Percentiles rank a stretch among this genome's conserved stretches.
Evolutionary conservation across 2,797 vertebrate genomes (phyloP).

Genomic region (Eulemur coronatus): DNA sequence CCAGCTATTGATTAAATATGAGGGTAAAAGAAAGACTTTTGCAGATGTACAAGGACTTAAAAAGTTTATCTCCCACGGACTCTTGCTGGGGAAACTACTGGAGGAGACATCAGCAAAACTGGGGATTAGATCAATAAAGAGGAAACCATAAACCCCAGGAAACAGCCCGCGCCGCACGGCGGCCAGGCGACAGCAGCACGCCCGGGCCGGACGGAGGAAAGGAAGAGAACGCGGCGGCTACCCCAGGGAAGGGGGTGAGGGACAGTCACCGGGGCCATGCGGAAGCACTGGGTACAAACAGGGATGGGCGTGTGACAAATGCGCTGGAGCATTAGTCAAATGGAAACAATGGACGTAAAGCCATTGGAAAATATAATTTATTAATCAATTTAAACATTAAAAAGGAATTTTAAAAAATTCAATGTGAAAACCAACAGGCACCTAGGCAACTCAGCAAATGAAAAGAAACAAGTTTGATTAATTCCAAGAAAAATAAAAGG

Average conservation of each 20-base stretch:
- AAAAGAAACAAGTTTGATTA: not conserved
- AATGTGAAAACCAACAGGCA: not conserved
- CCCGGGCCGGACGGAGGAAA: not conserved
- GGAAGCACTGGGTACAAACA: not conserved
- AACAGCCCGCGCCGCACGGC: not conserved
- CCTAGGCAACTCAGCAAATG: not conserved
- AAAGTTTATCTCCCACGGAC: not conserved
- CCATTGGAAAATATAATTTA: not conserved
- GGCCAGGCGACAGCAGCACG: accelerated
- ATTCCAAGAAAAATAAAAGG: not conserved
- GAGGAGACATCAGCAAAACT: not conserved
- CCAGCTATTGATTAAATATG: not conserved
- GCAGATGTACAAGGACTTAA: not conserved
- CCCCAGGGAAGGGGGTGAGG: too few species aligned
- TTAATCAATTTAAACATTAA: not conserved
- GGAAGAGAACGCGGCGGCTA: not conserved
- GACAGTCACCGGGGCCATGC: not conserved
- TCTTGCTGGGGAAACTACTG: not conserved
- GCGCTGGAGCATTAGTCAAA: not conserved
- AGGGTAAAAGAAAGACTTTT: not conserved
- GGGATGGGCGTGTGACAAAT: not conserved
- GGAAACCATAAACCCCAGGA: not conserved
- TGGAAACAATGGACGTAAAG: not conserved
- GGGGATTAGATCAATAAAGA: not conserved
- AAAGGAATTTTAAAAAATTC: not conserved